These are phyloP conservation scores for Alosa alosa DNA, from an alignment of 2,113 vertebrate genomes.

Conservation along the genomic window DNA sequence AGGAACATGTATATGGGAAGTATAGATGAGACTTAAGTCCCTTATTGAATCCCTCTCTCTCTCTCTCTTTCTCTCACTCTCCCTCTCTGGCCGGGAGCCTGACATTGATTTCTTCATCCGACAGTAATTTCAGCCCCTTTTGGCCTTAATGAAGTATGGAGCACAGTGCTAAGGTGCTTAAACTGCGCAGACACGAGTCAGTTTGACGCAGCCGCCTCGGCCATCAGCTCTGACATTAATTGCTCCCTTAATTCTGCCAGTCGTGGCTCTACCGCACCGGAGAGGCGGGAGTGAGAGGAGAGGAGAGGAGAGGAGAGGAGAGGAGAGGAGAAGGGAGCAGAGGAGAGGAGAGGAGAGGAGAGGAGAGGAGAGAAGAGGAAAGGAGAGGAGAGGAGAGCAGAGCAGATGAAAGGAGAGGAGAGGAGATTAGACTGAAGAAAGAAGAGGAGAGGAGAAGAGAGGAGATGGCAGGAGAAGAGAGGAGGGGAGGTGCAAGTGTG, in stretches of 20 bases:
- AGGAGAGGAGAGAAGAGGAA: constrained; percentile 26
- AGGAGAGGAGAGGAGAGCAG: constrained; percentile 34
- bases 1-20: not conserved
- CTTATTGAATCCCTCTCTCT: not conserved
- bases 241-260: constrained; percentile 60
- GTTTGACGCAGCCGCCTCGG: constrained; percentile 62
- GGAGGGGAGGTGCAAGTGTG: too few relatives aligned
- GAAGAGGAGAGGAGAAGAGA: constrained; percentile 43
- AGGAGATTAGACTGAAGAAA: constrained; percentile 48
- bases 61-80: not conserved
- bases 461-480: not conserved
- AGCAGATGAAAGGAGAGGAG: too few relatives aligned
- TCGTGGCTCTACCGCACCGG: constrained; percentile 32
- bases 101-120: constrained; percentile 63
- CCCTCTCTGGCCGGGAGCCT: constrained; percentile 28
- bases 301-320: constrained; percentile 42
- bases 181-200: constrained; percentile 62
- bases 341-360: not conserved
- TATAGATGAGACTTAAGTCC: too few relatives aligned
- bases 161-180: constrained; percentile 53
- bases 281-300: constrained; percentile 45
- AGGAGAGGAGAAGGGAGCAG: constrained; percentile 44
- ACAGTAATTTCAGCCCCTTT: constrained; percentile 58
- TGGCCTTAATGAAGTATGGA: constrained; percentile 68
- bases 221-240: constrained; percentile 66